A percentile compares a stretch with the other conserved stretches of the same genome.
Evolutionary conservation across 2,797 vertebrate species (phyloP).

Genomic region (Hoplostethus mediterraneus): DNA sequence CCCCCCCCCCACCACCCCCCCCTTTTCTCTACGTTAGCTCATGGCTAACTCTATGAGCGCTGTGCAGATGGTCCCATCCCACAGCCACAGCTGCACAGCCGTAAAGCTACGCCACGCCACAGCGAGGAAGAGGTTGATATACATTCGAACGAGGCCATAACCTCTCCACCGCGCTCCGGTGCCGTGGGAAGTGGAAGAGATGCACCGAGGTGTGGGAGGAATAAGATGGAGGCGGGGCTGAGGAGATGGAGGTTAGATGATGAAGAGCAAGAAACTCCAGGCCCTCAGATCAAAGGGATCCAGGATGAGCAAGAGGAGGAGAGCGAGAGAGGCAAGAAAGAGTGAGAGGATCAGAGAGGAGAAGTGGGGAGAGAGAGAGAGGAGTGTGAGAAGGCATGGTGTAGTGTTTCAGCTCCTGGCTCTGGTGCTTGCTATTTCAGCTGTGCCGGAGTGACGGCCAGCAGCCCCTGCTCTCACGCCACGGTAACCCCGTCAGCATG

Average conservation of each 20-base stretch:
- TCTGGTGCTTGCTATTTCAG: slow-evolving; percentile 82
- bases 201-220: slow-evolving; percentile 52
- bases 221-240: slow-evolving; percentile 1
- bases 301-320: slow-evolving; percentile 23
- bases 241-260: slow-evolving; percentile 29
- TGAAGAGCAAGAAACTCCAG: slow-evolving; percentile 41
- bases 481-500: slow-evolving; percentile 73
- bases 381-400: slow-evolving; percentile 60
- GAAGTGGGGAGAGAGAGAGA: slow-evolving; percentile 21
- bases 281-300: slow-evolving; percentile 60
- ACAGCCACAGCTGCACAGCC: slow-evolving; percentile 61
- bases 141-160: slow-evolving; percentile 68
- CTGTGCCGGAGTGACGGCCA: slow-evolving; percentile 78
- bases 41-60: slow-evolving; percentile 69
- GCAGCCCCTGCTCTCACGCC: slow-evolving; percentile 82
- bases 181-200: slow-evolving; percentile 24
- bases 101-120: slow-evolving; percentile 65
- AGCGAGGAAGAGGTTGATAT: slow-evolving; percentile 55
- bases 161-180: slow-evolving; percentile 37
- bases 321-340: slow-evolving; percentile 28
- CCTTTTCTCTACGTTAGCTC: slow-evolving; percentile 49
- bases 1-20: slow-evolving; percentile 29
- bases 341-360: slow-evolving; percentile 44
- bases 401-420: slow-evolving; percentile 80
- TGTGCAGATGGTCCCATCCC: slow-evolving; percentile 76